These are phyloP conservation scores for Tenthredo distinguenda DNA, from an alignment of 2,888 invertebrate genomes.

Conservation along the genomic window DNA sequence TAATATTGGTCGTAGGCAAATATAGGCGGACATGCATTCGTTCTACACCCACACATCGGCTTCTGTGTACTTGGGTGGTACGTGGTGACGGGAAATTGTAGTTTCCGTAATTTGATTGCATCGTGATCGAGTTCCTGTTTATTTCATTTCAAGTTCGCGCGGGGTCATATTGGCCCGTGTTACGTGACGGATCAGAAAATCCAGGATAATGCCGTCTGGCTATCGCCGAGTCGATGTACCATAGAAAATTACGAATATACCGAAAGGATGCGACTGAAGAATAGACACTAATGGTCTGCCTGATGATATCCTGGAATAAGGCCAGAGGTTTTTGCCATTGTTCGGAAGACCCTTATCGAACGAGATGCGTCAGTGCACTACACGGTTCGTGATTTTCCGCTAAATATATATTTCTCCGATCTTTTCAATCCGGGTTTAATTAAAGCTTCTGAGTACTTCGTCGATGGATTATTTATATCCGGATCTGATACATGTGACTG, in stretches of 20 bases:
- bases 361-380: background rate
- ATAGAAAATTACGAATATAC: background rate
- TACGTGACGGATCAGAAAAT: background rate
- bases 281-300: background rate
- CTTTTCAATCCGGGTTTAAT: background rate
- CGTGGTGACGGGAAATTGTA: conserved; percentile 57
- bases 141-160: conserved; percentile 54
- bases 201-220: background rate
- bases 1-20: background rate
- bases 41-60: background rate
- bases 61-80: background rate
- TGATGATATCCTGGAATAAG: background rate
- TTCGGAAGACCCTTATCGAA: background rate
- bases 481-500: background rate
- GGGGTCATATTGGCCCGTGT: background rate
- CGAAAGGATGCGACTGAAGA: background rate
- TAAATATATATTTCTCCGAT: background rate
- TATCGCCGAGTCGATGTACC: background rate
- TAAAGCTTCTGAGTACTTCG: background rate
- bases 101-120: conserved; percentile 62
- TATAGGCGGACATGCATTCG: background rate
- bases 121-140: conserved; percentile 61
- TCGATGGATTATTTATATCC: background rate
- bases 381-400: background rate
- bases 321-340: background rate